Evolutionary conservation across 2,113 vertebrate genomes (phyloP).

Genomic region (Antechinus stuartii): DNA sequence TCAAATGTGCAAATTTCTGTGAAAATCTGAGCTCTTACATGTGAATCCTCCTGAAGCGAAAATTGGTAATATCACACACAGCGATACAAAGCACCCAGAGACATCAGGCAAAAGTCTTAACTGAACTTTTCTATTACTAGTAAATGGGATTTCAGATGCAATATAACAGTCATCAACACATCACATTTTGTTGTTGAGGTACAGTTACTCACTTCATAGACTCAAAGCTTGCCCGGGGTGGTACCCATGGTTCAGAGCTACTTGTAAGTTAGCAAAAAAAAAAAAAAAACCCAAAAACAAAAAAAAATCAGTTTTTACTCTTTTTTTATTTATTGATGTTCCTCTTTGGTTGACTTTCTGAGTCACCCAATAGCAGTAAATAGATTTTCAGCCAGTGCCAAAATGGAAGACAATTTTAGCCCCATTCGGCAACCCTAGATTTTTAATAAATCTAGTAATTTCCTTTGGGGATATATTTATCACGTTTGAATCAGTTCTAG

Average conservation of each 20-base stretch:
- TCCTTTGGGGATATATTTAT: conserved; percentile 69
- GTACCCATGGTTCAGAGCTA: background rate
- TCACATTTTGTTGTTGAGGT: conserved; percentile 64
- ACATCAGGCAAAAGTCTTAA: conserved; percentile 68
- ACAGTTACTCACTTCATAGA: conserved; percentile 24
- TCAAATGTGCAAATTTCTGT: conserved; percentile 75
- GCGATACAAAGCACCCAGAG: conserved; percentile 57
- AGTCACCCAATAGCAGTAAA: conserved; percentile 18
- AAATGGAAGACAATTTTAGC: conserved; percentile 8
- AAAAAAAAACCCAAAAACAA: background rate
- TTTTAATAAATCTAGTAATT: conserved; percentile 71
- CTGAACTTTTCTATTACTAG: conserved; percentile 71
- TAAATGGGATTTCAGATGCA: conserved; percentile 76
- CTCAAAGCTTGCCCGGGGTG: background rate
- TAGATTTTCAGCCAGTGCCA: conserved; percentile 2
- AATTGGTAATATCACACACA: conserved; percentile 76
- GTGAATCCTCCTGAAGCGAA: conserved; percentile 68
- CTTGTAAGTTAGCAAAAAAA: conserved; percentile 22
- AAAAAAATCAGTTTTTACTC: background rate
- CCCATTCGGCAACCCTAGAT: background rate
- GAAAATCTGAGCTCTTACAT: conserved; percentile 54
- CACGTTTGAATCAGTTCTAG: conserved; percentile 68
- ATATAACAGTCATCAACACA: conserved; percentile 80
- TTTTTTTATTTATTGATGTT: conserved; percentile 21
- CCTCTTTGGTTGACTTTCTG: conserved; percentile 5